Conservation (phyloP, 2,113 vertebrate species). For the Ardeotis arabs region DNA sequence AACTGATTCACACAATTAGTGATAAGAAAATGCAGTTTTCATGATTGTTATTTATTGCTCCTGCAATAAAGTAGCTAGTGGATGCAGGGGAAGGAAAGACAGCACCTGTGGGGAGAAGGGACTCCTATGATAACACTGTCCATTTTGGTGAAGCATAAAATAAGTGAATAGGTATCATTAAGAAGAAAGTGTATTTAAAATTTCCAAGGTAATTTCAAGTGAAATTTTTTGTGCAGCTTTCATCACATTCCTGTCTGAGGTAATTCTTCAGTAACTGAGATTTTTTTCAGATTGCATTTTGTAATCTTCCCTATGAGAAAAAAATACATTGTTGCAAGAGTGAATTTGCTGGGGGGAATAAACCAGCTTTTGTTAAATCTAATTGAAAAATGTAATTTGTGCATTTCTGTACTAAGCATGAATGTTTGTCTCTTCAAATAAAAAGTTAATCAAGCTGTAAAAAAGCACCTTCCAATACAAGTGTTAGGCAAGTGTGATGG, state of each 20-base stretch:
- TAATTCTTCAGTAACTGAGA: neutral
- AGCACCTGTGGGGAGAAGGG: neutral
- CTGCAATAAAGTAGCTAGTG: neutral
- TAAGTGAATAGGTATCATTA: neutral
- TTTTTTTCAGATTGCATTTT: neutral
- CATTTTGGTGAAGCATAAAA: neutral
- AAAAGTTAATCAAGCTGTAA: neutral
- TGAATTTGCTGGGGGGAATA: neutral
- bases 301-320: neutral
- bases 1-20: neutral
- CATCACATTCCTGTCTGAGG: neutral
- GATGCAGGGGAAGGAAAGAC: neutral
- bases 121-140: neutral
- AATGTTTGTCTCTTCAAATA: neutral
- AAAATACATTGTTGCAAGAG: neutral
- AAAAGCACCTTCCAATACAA: neutral
- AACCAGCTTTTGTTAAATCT: neutral
- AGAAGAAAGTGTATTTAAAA: neutral
- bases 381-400: neutral
- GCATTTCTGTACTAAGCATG: neutral
- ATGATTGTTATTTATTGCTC: neutral
- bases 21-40: neutral
- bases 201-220: neutral
- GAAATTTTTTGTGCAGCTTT: neutral
- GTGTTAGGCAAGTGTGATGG: neutral